A percentile compares a stretch with the other conserved stretches of the same genome.
Conservation (phyloP, 2,797 vertebrate genomes). For the Ceryle rudis region DNA sequence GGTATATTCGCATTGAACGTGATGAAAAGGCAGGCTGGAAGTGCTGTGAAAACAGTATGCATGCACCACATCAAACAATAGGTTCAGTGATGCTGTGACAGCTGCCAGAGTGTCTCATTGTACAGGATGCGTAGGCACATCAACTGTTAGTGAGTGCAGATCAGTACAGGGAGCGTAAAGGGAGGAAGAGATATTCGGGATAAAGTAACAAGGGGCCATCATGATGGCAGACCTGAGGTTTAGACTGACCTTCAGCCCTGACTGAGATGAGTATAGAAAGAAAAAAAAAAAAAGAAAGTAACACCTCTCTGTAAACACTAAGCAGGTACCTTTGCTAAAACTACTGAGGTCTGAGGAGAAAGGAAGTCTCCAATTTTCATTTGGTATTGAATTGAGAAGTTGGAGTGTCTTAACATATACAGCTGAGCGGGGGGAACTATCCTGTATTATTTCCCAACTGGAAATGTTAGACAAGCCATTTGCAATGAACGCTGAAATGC, state of each 20-base stretch:
- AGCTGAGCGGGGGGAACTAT: background rate
- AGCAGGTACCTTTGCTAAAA: background rate
- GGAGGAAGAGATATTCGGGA: background rate
- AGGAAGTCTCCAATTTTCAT: background rate
- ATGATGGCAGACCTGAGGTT: background rate
- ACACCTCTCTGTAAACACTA: background rate
- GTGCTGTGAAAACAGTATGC: background rate
- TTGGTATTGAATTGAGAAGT: background rate
- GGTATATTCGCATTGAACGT: background rate
- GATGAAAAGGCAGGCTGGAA: slow-evolving; percentile 37
- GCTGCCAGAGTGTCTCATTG: background rate
- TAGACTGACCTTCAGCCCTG: background rate
- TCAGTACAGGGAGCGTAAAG: background rate
- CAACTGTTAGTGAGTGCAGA: background rate
- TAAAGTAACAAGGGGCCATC: background rate
- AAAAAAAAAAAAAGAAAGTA: background rate
- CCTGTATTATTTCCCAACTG: background rate
- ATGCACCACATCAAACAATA: slow-evolving; percentile 12
- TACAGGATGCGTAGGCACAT: background rate
- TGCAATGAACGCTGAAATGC: background rate
- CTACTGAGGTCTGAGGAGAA: background rate
- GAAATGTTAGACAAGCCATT: background rate
- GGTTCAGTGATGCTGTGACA: slow-evolving; percentile 24
- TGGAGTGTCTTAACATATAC: background rate
- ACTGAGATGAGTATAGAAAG: background rate